A percentile compares a stretch with the other conserved stretches of the same genome.
phyloP scores from a whole-genome alignment of 2,797 vertebrate species.

The Caiman crocodilus region DNA sequence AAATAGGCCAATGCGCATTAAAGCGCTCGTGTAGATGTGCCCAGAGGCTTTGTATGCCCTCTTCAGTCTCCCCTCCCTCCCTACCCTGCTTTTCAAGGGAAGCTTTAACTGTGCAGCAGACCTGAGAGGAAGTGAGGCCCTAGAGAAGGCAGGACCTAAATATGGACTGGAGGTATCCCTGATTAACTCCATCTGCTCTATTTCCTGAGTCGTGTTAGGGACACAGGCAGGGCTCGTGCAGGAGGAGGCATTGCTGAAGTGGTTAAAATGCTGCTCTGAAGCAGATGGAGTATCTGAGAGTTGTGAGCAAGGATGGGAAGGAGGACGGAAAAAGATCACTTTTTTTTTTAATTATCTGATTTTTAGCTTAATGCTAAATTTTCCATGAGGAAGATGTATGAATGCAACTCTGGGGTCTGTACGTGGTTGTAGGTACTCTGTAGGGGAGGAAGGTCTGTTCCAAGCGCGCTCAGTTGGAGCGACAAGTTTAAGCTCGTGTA shows the following conservation, averaged over 20 bases:
- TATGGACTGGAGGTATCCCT: background rate
- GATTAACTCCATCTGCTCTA: conserved; percentile 34
- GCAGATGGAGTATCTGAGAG: conserved; percentile 8
- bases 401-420: background rate
- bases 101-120: background rate
- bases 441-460: background rate
- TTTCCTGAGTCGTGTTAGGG: background rate
- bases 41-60: background rate
- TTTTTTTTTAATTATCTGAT: too few relatives aligned
- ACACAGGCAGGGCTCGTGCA: background rate
- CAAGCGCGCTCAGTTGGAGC: background rate
- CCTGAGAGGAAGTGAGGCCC: background rate
- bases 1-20: too few relatives aligned
- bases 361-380: background rate
- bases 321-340: conserved; percentile 6
- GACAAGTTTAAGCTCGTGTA: background rate
- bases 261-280: background rate
- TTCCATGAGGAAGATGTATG: background rate
- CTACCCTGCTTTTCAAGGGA: background rate
- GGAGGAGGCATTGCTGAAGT: conserved; percentile 8
- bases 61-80: background rate
- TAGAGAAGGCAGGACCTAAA: background rate
- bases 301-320: background rate
- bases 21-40: too few relatives aligned
- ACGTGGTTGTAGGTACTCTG: background rate